Percentiles rank a stretch among this genome's conserved stretches.
phyloP scores from a whole-genome alignment of 2,888 invertebrate species.

The Eupithecia subumbrata region DNA sequence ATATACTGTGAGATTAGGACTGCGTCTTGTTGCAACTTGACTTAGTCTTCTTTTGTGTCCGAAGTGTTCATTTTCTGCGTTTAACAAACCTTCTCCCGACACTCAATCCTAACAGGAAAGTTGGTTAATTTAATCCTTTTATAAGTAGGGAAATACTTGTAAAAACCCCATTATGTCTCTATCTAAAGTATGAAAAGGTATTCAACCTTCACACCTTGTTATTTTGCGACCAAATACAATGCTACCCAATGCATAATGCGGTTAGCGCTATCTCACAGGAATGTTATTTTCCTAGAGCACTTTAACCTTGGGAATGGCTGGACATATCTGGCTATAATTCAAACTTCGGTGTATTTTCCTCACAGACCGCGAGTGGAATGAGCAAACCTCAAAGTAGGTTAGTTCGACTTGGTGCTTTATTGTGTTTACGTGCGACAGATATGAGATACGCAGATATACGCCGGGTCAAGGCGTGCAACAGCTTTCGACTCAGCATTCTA shows the following conservation, averaged over 20 bases:
- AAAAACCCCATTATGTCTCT: not conserved
- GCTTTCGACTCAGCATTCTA: constrained; percentile 74
- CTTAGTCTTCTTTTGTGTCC: constrained; percentile 1
- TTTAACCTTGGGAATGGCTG: constrained; percentile 55
- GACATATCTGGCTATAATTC: constrained; percentile 54
- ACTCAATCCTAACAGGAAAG: not conserved
- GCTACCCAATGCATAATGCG: constrained; percentile 41
- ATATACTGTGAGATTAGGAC: constrained; percentile 28
- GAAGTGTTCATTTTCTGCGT: not conserved
- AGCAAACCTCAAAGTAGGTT: constrained; percentile 77
- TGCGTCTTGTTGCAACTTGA: constrained; percentile 24
- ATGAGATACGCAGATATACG: constrained; percentile 75
- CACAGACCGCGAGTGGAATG: constrained; percentile 65
- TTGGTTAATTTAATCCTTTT: not conserved
- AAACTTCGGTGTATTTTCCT: constrained; percentile 59
- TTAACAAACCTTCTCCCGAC: not conserved
- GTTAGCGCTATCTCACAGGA: constrained; percentile 46
- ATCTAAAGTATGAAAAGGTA: not conserved
- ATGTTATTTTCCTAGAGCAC: constrained; percentile 51
- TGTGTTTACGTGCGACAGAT: constrained; percentile 82
- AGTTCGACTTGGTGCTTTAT: constrained; percentile 77
- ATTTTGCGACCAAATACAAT: constrained; percentile 43
- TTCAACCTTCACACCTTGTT: constrained; percentile 14
- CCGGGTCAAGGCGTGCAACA: constrained; percentile 79
- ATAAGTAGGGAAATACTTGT: not conserved